Evolutionary conservation across 2,888 invertebrate species (phyloP), one percentile per base, ranked within the genome.

Genomic region (Leistus spinibarbis): DNA sequence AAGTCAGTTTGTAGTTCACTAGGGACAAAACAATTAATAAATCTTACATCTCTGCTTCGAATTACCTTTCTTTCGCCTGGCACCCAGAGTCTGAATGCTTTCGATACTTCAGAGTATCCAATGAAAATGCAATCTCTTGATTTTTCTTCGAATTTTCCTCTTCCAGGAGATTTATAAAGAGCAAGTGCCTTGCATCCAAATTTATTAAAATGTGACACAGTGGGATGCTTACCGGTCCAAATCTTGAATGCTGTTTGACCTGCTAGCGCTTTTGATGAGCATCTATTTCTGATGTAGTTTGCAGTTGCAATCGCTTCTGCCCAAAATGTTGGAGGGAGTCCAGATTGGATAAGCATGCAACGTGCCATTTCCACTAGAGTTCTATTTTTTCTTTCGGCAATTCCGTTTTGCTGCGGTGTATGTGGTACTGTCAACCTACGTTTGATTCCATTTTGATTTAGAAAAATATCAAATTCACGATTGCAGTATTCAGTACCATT

Each of bases 141-240:
- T 69, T 78, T 78, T 3, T 79, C 66, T 16, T 77, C 73, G 24
- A 80, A 80, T 71, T 80, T 80, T 2, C 76, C 54, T 54, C 68
- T 24, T n/a, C 56, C 71, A 23, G 69, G 19, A 10, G 56, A 72
- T 64, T 79, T 79, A 54, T 80, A 56, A 5, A 80, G 17, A 3
- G 67, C 78, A 13, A 70, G 66, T 2, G 75, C 68, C 66, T 71
- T 70, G 1, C 57, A 54, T 56, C 75, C 75, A 54, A 74, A 57
- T 3, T 53, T 57, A 16, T 54, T 62, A 53, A 76, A 57, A 54
- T 76, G 65, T n/a, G 19, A 66, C n/a, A 57, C 65, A 23, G 66
- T 53, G 16, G 74, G 73, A n/a, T 10, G 73, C 24, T 9, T 24
- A 22, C 69, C 54, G 13, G 19, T 63, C 54, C 69, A 60, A 54